These are phyloP conservation scores for Bubo scandiacus DNA, from an alignment of 2,113 vertebrate species.

Conservation along the genomic window DNA sequence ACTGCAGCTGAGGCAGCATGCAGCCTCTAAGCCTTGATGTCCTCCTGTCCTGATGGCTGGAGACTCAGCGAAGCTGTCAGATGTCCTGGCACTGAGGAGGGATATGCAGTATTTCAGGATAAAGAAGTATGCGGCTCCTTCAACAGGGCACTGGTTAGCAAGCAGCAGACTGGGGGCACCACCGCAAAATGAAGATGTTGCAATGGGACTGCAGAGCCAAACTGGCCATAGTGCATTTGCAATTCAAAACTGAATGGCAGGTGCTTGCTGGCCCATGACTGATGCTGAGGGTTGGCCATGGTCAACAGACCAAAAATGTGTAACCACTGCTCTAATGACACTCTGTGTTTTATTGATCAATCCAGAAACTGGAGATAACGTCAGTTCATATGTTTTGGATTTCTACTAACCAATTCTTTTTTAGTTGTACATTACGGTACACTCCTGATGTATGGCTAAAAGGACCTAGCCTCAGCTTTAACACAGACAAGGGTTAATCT, in stretches of 20 bases:
- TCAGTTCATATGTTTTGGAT: not conserved
- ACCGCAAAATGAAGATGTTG: rapidly evolving
- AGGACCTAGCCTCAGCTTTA: not conserved
- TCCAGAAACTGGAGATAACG: not conserved
- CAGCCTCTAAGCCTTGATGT: not conserved
- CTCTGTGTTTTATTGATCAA: not conserved
- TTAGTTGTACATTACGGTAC: not conserved
- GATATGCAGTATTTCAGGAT: not conserved
- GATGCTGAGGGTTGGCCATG: not conserved
- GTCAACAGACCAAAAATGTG: not conserved
- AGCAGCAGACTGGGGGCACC: not conserved
- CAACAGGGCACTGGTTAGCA: not conserved
- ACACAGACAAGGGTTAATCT: not conserved
- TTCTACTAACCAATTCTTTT: not conserved
- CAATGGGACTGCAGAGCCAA: not conserved
- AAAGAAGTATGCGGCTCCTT: not conserved
- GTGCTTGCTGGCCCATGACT: not conserved
- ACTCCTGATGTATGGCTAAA: not conserved
- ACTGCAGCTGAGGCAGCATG: not conserved
- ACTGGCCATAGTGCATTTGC: not conserved
- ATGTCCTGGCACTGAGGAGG: not conserved
- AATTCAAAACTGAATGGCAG: not conserved
- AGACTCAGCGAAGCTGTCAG: not conserved
- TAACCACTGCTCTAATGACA: not conserved
- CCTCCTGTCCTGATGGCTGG: not conserved